Conservation (phyloP, 2,797 vertebrate genomes). For the Xiphorhynchus erythropygius region DNA sequence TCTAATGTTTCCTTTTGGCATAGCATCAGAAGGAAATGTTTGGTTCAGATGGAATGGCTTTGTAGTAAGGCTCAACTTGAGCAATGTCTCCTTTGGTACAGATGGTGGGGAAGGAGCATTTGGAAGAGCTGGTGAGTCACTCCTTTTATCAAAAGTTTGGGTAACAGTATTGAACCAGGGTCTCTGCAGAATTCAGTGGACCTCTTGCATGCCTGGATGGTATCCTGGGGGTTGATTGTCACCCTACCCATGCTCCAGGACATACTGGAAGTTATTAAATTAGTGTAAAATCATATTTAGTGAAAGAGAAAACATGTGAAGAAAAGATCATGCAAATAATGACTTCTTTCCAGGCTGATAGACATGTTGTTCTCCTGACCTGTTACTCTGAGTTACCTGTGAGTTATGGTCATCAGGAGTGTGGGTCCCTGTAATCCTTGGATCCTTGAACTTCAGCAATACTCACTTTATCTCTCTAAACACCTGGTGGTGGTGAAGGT, state of each 20-base stretch:
- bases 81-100: neutral
- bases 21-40: neutral
- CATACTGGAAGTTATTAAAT: neutral
- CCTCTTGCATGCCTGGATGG: neutral
- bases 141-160: neutral
- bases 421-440: neutral
- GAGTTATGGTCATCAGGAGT: neutral
- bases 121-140: neutral
- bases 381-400: accelerated
- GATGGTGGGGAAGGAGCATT: neutral
- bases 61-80: neutral
- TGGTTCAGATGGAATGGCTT: neutral
- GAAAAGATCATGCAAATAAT: neutral
- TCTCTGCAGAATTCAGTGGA: neutral
- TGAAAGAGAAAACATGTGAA: neutral
- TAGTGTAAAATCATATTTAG: neutral
- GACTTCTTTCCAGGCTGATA: neutral
- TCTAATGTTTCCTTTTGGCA: neutral
- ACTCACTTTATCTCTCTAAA: neutral
- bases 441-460: accelerated
- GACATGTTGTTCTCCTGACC: neutral
- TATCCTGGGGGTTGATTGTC: neutral
- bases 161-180: neutral
- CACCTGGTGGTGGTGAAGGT: neutral
- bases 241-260: accelerated